Base-by-base conservation (phyloP, 2,113 vertebrate genomes). In the Brachirus orientalis region DNA sequence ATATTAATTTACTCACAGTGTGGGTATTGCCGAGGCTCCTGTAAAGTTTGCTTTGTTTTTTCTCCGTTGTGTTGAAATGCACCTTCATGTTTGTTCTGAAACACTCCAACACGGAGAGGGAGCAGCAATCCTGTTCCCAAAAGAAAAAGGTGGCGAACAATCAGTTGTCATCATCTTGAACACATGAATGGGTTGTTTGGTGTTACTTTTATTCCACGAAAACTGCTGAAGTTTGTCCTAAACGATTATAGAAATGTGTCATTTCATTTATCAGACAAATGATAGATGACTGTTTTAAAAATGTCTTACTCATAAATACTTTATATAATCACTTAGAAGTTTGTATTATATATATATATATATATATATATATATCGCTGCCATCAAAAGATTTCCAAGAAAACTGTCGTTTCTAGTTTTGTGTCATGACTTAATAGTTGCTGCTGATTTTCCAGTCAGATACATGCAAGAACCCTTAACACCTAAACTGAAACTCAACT, bases 41-140 rank as follows among this genome's bases (percentile, higher is more conserved):
- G 11, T 0, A 1, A 8, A 93, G 62, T 61, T 70, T 82, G 0
- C 0, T 2, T 4, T 4, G 10, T 1, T 1, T 17, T 3, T 0
- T 14, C 0, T 4, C 38, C 1, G 14, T 13, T 0, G 3, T 0
- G 3, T 62, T 47, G 2, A 2, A 37, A 1, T 43, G 14, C 7
- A 3, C 0, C 0, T 0, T 0, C 72, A 92, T 28, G 33, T 54
- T 77, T 0, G 0, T 7, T 6, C 0, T 28, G 28, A 90, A 93
- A 57, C 91, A 94, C 0, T 51, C 0, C n/a, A 93, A 20, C 1
- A 88, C 91, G 20, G 76, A 36, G 13, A 44, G 43, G 58, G 69
- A 52, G 58, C 92, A 93, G 69, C 81, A 82, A 14, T 84, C 84
- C 92, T 93, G 83, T 56, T 17, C 9, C 0, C 13, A 48, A 0